A percentile compares a stretch with the other conserved stretches of the same genome.
phyloP scores from a whole-genome alignment of 1,140 invertebrate species.

The Macrobrachium nipponense region DNA sequence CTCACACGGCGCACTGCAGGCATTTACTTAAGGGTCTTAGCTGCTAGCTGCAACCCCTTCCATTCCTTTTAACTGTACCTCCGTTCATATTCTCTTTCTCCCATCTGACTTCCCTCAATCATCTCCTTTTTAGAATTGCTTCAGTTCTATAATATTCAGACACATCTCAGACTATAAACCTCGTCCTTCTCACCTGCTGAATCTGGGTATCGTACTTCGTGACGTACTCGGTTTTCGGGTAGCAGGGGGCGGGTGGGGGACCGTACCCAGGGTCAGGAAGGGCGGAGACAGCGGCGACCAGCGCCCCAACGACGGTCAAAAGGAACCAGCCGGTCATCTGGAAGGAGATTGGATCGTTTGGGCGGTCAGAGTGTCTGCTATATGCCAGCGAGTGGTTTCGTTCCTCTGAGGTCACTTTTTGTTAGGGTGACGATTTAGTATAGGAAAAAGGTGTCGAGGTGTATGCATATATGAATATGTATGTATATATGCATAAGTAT shows the following conservation, averaged over 20 bases:
- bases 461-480: neutral
- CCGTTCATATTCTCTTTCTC: neutral
- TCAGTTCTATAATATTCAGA: too few species aligned
- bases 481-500: conserved; percentile 1
- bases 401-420: neutral
- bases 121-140: too few species aligned
- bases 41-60: too few species aligned
- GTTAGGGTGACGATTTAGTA: neutral
- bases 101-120: neutral
- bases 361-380: too few species aligned
- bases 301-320: neutral
- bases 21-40: too few species aligned
- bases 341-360: neutral
- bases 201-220: neutral
- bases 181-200: neutral
- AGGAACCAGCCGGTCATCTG: neutral
- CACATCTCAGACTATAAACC: too few species aligned
- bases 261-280: neutral
- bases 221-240: neutral
- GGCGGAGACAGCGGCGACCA: neutral
- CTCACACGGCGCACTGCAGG: too few species aligned
- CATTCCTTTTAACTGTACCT: too few species aligned
- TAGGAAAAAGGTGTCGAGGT: neutral
- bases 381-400: neutral
- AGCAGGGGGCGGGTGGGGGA: neutral